phyloP scores from a whole-genome alignment of 2,888 invertebrate genomes.

The Gandaritis pyraliata region DNA sequence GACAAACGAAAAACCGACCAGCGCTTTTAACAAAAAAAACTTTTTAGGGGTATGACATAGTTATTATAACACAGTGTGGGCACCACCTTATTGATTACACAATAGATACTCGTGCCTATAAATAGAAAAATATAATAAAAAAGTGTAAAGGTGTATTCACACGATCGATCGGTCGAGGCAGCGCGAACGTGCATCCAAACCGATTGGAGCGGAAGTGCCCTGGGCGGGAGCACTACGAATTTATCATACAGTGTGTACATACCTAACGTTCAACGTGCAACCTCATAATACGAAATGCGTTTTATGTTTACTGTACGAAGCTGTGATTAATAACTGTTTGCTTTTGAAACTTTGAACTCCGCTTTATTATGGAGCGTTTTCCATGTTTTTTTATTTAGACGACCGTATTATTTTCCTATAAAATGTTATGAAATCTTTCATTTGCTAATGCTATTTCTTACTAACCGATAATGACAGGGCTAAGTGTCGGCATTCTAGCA shows the following conservation, averaged over 20 bases:
- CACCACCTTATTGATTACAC: too few relatives aligned
- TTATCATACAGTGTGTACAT: conserved; percentile 69
- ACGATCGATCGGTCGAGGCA: conserved; percentile 67
- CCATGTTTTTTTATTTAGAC: too few relatives aligned
- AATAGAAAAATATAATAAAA: conserved; percentile 57
- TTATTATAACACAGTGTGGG: too few relatives aligned
- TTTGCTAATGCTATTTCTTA: too few relatives aligned
- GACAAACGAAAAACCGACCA: too few relatives aligned
- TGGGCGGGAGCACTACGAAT: conserved; percentile 71
- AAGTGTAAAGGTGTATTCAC: conserved; percentile 70
- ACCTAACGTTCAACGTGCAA: conserved; percentile 51
- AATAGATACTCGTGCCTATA: background rate
- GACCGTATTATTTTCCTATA: too few relatives aligned
- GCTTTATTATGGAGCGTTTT: conserved; percentile 34
- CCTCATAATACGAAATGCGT: conserved; percentile 12
- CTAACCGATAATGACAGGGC: too few relatives aligned
- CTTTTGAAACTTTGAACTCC: conserved; percentile 27
- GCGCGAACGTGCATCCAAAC: conserved; percentile 64
- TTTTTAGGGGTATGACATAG: too few relatives aligned
- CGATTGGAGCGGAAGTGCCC: conserved; percentile 75
- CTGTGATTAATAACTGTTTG: conserved; percentile 30
- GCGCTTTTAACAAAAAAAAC: too few relatives aligned
- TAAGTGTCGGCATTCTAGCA: too few relatives aligned
- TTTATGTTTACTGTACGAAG: conserved; percentile 21
- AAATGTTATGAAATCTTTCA: too few relatives aligned